phyloP scores from a whole-genome alignment of 2,797 vertebrate genomes.

The Enteromius treurensis region DNA sequence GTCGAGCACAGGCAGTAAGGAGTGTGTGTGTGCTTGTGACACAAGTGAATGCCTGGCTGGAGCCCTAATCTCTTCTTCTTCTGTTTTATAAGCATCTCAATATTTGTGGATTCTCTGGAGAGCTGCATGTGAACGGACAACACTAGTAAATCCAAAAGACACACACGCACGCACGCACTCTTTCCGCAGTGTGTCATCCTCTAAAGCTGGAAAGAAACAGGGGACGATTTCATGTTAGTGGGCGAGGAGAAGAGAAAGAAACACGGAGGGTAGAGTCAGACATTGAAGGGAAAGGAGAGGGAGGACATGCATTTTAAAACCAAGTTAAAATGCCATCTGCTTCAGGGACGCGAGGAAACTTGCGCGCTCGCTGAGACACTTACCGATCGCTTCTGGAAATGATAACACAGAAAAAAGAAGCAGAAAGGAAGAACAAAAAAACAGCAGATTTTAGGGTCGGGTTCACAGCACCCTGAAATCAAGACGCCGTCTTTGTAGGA shows the following conservation, averaged over 20 bases:
- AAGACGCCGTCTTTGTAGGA: slow-evolving; percentile 1
- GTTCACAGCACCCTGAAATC: slow-evolving; percentile 46
- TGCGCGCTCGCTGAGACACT: slow-evolving; percentile 83
- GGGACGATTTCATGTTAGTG: slow-evolving; percentile 69
- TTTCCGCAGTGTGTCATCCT: slow-evolving; percentile 19
- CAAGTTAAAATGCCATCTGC: slow-evolving; percentile 89
- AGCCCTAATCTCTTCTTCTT: slow-evolving; percentile 28
- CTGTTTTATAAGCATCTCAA: slow-evolving; percentile 24
- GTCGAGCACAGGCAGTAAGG: background rate
- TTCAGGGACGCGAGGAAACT: slow-evolving; percentile 79
- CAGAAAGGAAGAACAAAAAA: slow-evolving; percentile 73
- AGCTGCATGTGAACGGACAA: slow-evolving; percentile 22
- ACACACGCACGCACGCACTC: background rate
- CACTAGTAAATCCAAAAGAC: background rate
- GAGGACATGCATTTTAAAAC: slow-evolving; percentile 87
- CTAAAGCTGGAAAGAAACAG: slow-evolving; percentile 27
- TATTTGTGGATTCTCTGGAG: slow-evolving; percentile 39
- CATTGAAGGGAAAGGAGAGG: slow-evolving; percentile 56
- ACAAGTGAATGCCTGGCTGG: background rate
- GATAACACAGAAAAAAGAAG: slow-evolving; percentile 79
- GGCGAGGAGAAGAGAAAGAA: slow-evolving; percentile 57
- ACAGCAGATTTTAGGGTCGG: slow-evolving; percentile 72
- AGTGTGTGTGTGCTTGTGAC: background rate
- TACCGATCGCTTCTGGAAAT: slow-evolving; percentile 99
- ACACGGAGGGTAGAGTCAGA: slow-evolving; percentile 31